A percentile compares a stretch with the other conserved stretches of the same genome.
Evolutionary conservation across 2,113 vertebrate species (phyloP).

Genomic region (Trematocara stigmaticum): DNA sequence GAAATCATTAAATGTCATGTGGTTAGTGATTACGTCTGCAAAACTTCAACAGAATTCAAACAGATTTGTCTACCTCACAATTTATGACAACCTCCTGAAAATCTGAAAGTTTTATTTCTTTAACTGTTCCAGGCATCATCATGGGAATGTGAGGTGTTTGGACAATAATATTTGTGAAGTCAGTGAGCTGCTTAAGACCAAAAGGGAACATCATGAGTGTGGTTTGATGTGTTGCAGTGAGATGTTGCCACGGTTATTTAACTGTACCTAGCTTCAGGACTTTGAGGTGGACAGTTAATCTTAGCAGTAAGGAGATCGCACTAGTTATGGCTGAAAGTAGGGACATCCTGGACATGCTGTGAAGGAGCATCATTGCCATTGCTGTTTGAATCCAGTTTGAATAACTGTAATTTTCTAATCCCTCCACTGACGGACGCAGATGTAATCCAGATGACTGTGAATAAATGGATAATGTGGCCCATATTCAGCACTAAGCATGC

Average conservation of each 20-base stretch:
- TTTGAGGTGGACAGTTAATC: neutral
- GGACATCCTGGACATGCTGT: neutral
- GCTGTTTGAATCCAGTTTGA: neutral
- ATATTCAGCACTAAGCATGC: neutral
- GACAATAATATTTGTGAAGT: neutral
- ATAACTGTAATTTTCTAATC: neutral
- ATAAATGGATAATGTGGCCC: neutral
- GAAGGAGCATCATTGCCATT: neutral
- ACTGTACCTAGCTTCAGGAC: neutral
- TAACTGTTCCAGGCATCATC: neutral
- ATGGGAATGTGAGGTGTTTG: neutral
- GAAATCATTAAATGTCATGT: neutral
- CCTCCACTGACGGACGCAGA: neutral
- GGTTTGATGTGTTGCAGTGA: neutral
- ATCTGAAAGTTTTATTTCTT: neutral
- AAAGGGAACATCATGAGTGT: neutral
- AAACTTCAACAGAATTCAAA: neutral
- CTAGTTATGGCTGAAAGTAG: neutral
- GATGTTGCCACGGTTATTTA: neutral
- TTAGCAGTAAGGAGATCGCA: neutral
- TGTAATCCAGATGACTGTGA: neutral
- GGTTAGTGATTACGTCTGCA: neutral
- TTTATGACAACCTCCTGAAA: neutral
- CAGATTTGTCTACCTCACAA: neutral
- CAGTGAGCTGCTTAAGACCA: neutral